phyloP scores from a whole-genome alignment of 2,113 vertebrate species.

The Bagarius yarrelli region DNA sequence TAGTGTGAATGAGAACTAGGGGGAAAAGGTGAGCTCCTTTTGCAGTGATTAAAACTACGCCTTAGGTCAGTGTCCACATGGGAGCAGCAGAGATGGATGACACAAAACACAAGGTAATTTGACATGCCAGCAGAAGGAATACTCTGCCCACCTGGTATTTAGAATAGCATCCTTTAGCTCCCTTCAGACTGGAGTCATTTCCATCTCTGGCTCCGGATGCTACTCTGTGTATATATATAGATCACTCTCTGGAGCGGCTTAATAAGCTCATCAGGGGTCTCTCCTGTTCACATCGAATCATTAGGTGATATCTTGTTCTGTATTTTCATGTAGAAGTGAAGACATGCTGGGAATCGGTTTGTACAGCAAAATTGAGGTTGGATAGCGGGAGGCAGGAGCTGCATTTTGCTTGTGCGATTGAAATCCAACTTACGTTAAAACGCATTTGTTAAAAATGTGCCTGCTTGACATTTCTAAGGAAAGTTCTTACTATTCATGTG shows the following conservation, averaged over 20 bases:
- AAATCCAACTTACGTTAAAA: neutral
- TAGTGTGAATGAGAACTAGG: neutral
- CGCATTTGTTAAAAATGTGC: neutral
- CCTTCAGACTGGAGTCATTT: slow-evolving; percentile 16
- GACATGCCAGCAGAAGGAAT: slow-evolving; percentile 17
- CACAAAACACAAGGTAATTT: slow-evolving; percentile 32
- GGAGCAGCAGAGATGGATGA: slow-evolving; percentile 31
- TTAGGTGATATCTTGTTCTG: slow-evolving; percentile 19
- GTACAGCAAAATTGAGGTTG: neutral
- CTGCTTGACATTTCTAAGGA: neutral
- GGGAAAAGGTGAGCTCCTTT: neutral
- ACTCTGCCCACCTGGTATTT: slow-evolving; percentile 29
- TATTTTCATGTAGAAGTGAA: neutral
- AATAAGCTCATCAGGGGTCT: slow-evolving; percentile 4
- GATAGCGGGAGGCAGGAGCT: neutral
- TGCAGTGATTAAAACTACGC: slow-evolving; percentile 48
- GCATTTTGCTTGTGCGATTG: slow-evolving; percentile 1
- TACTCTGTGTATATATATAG: slow-evolving; percentile 15
- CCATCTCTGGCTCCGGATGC: neutral
- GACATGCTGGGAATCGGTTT: slow-evolving; percentile 4
- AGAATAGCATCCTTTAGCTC: slow-evolving; percentile 18
- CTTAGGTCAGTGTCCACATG: slow-evolving; percentile 33
- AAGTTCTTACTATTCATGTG: neutral
- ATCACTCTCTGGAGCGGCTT: neutral
- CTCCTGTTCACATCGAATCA: slow-evolving; percentile 17